Evolutionary conservation across 2,888 invertebrate genomes (phyloP).

Genomic region (Hoplodrina ambigua): DNA sequence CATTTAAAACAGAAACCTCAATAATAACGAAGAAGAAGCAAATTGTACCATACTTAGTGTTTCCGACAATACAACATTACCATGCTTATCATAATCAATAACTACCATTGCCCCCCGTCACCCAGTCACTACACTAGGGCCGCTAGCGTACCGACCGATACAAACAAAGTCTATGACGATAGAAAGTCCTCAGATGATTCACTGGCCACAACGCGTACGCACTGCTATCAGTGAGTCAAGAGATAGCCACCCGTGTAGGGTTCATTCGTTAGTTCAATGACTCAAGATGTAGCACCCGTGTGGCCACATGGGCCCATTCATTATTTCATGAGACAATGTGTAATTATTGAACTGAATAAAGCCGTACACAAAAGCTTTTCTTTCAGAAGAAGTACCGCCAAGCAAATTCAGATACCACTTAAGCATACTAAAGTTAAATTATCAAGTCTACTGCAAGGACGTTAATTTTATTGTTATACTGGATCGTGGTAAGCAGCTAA

Average conservation of each 20-base stretch:
- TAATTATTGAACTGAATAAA: background rate
- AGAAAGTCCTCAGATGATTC: slow-evolving; percentile 27
- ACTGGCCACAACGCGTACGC: slow-evolving; percentile 18
- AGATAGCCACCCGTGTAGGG: slow-evolving; percentile 1
- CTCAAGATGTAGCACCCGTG: slow-evolving; percentile 24
- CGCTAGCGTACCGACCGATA: slow-evolving; percentile 14
- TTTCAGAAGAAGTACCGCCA: no score
- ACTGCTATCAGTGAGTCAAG: slow-evolving; percentile 38
- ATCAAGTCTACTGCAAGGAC: no score
- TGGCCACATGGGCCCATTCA: slow-evolving; percentile 6
- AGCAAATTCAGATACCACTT: no score
- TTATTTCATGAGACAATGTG: slow-evolving; percentile 14
- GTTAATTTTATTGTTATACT: no score
- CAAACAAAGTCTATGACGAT: slow-evolving; percentile 18
- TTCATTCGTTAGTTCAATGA: slow-evolving; percentile 30
- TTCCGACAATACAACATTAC: no score
- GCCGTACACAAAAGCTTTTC: no score
- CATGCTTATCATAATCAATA: background rate
- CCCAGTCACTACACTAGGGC: background rate
- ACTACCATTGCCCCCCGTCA: background rate
- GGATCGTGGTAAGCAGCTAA: no score
- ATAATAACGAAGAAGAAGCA: no score
- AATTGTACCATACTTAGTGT: no score
- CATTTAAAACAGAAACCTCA: no score
- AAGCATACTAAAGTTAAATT: no score